Evolutionary conservation across 35 echinoderm and acorn worm genomes (phyloP).

Genomic region (Heliocidaris erythrogramma): DNA sequence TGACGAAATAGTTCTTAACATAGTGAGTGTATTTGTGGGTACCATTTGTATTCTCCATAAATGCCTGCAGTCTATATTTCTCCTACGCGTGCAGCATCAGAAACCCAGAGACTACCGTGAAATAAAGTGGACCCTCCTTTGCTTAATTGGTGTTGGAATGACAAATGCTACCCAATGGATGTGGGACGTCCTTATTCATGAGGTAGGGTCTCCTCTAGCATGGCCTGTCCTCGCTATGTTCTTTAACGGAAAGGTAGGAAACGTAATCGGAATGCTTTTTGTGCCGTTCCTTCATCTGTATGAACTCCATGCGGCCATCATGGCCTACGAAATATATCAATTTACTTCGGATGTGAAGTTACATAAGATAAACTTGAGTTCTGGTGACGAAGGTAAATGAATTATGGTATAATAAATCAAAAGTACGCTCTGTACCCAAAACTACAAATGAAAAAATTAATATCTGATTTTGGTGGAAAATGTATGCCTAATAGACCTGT

Average conservation of each 20-base stretch:
- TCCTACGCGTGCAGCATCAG: not conserved
- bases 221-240: not conserved
- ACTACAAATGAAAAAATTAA: no score
- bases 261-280: not conserved
- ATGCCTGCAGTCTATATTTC: not conserved
- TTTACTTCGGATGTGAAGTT: not conserved
- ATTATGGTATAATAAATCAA: no score
- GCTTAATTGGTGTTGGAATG: not conserved
- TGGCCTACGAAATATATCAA: not conserved
- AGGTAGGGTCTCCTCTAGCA: not conserved
- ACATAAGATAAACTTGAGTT: no score
- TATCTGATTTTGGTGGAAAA: no score
- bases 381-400: no score
- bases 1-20: not conserved
- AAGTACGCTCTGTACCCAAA: no score
- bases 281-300: not conserved
- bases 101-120: not conserved
- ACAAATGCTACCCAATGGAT: not conserved
- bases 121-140: not conserved
- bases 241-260: not conserved
- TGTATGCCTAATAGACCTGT: no score
- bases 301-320: not conserved
- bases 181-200: not conserved
- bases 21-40: not conserved
- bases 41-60: not conserved